Evolutionary conservation across 2,888 invertebrate species (phyloP), one percentile per base, ranked within the genome.

Genomic region (Athalia cordata): DNA sequence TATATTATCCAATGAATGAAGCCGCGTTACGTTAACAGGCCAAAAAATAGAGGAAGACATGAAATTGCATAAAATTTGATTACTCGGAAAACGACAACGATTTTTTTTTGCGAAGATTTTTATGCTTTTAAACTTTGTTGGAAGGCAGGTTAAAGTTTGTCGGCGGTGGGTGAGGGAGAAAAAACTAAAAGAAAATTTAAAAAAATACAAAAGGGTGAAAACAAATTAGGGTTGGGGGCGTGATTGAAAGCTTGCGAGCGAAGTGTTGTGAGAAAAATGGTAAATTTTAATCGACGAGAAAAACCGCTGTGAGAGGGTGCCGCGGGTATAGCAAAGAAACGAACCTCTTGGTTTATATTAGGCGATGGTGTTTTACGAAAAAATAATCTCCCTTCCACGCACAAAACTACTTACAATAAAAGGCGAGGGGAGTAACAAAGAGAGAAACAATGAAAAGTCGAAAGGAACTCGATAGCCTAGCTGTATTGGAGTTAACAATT

Each of bases 211-310:
- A 72, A 47, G 72, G 72, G 72, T 72, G 64, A 59, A 59, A 72
- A 72, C 59, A 59, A 72, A 72, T 72, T 72, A 72, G 72, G 72
- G 72, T 52, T 29, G 29, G 72, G 59, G 72, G 47, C 72, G 72
- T 72, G 72, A 72, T 72, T 47, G 72, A 57, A 72, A 72, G 72
- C 29, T 29, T 29, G 29, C 29, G 29, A 29, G 72, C 72, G 72
- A 59, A 72, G 72, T 57, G 72, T 72, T 72, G 72, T 47, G 72
- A 72, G 72, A 72, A 72, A 72, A 72, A 57, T 72, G 72, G 57
- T 72, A 72, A 72, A 72, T 72, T 72, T 72, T 72, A 72, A 72
- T 72, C 72, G 72, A 72, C 47, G 72, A 57, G 55, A 8, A 15
- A 65, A 65, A 65, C 9, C 29, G 5, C 6, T 1, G 13, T 2